Evolutionary conservation across 2,113 vertebrate species (phyloP).

Genomic region (Cariama cristata): DNA sequence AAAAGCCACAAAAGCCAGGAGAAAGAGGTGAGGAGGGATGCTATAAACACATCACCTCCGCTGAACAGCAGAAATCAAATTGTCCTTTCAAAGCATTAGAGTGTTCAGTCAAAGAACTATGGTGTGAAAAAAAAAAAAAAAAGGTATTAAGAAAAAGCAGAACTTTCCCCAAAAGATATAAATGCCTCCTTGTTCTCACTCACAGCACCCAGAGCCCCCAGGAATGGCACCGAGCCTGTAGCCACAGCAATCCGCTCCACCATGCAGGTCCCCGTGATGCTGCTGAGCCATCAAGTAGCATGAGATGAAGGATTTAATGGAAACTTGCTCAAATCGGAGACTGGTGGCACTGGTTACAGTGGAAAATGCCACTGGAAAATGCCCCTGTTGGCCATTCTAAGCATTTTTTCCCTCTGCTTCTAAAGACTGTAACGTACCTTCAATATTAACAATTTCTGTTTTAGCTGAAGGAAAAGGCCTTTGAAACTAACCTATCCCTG

Average conservation of each 20-base stretch:
- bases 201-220: not conserved
- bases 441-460: not conserved
- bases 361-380: not conserved
- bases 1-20: not conserved
- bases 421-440: not conserved
- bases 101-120: not conserved
- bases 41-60: not conserved
- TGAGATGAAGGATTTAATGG: not conserved
- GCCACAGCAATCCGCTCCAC: not conserved
- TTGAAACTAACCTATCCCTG: not conserved
- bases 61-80: not conserved
- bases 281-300: not conserved
- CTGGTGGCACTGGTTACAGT: not conserved
- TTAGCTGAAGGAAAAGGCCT: not conserved
- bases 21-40: not conserved
- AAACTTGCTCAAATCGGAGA: not conserved
- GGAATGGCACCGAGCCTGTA: not conserved
- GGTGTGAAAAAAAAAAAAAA: not conserved
- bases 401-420: not conserved
- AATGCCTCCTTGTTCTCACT: not conserved
- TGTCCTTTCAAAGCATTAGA: not conserved
- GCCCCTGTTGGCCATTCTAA: not conserved
- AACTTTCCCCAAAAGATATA: not conserved
- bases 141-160: not conserved
- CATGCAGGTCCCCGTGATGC: accelerated